These are phyloP conservation scores for Heliconius eleuchia DNA, from an alignment of 1,140 invertebrate genomes.

Conservation along the genomic window DNA sequence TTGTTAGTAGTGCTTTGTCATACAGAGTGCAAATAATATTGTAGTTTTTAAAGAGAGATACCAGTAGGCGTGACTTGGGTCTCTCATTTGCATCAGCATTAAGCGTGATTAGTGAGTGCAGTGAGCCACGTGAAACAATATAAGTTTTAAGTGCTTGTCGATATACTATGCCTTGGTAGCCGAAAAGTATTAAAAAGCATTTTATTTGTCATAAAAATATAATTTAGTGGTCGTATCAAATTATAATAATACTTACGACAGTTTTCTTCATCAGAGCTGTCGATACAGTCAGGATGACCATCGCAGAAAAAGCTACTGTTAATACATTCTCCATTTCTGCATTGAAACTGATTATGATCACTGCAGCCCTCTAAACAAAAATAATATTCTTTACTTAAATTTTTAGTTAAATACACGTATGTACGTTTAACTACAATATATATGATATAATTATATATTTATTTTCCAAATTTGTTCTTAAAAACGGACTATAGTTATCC, in stretches of 20 bases:
- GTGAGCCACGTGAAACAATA: slow-evolving; percentile 14
- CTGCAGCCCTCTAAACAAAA: slow-evolving; percentile 65
- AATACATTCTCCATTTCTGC: slow-evolving; percentile 86
- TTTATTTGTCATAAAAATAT: background rate
- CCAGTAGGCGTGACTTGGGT: slow-evolving; percentile 20
- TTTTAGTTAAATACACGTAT: too few relatives aligned
- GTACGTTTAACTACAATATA: too few relatives aligned
- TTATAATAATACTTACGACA: slow-evolving; percentile 78
- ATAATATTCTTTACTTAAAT: background rate
- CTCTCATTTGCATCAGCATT: slow-evolving; percentile 13
- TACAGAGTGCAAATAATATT: slow-evolving; percentile 24
- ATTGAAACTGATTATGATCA: slow-evolving; percentile 69
- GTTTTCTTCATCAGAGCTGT: slow-evolving; percentile 85
- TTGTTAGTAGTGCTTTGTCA: background rate
- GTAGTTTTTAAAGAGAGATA: slow-evolving; percentile 10
- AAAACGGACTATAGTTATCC: background rate
- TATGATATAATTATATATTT: too few relatives aligned
- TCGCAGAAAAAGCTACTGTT: slow-evolving; percentile 87
- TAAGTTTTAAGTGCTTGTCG: slow-evolving; percentile 10
- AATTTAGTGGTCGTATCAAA: background rate
- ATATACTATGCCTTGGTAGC: background rate
- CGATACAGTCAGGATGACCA: slow-evolving; percentile 83
- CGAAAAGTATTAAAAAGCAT: slow-evolving; percentile 17
- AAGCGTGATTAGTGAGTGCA: slow-evolving; percentile 38
- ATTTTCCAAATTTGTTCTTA: background rate